These are phyloP conservation scores for Mus caroli DNA, from an alignment of 2,797 vertebrate genomes.

Conservation along the genomic window DNA sequence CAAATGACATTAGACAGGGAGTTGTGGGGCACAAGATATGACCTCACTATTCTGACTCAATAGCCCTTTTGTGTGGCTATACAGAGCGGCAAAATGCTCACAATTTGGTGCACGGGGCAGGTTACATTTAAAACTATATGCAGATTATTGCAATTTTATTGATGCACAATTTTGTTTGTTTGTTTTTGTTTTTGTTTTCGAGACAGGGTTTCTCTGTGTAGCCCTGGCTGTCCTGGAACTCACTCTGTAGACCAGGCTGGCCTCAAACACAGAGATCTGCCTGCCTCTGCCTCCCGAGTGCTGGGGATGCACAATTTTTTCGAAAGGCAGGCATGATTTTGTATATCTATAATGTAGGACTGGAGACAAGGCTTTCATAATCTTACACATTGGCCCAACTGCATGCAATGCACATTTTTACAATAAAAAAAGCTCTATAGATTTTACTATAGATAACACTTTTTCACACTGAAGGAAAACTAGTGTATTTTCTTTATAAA, in stretches of 20 bases:
- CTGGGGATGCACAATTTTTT: neutral
- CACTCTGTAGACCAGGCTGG: too few relatives aligned
- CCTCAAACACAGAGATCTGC: too few relatives aligned
- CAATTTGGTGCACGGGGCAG: conserved; percentile 3
- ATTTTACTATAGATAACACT: conserved; percentile 59
- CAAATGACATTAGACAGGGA: neutral
- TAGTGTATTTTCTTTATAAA: conserved; percentile 64
- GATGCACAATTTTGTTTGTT: neutral
- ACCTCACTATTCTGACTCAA: neutral
- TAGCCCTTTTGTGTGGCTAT: neutral
- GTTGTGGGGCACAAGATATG: neutral
- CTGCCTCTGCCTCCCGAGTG: too few relatives aligned
- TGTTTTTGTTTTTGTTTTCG: too few relatives aligned
- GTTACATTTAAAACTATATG: conserved; percentile 42
- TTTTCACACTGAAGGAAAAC: conserved; percentile 67
- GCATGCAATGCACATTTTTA: conserved; percentile 30
- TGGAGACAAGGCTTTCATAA: conserved; percentile 28
- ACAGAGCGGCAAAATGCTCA: conserved; percentile 45
- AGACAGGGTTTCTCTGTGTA: too few relatives aligned
- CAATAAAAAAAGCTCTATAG: conserved; percentile 19
- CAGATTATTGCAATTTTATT: conserved; percentile 57
- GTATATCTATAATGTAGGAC: neutral
- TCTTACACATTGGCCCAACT: conserved; percentile 48
- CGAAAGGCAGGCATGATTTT: conserved; percentile 46
- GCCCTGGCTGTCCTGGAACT: too few relatives aligned